Evolutionary conservation across 2,888 invertebrate genomes (phyloP), one percentile per base, ranked within the genome.

Genomic region (Meiosimyza decipiens): DNA sequence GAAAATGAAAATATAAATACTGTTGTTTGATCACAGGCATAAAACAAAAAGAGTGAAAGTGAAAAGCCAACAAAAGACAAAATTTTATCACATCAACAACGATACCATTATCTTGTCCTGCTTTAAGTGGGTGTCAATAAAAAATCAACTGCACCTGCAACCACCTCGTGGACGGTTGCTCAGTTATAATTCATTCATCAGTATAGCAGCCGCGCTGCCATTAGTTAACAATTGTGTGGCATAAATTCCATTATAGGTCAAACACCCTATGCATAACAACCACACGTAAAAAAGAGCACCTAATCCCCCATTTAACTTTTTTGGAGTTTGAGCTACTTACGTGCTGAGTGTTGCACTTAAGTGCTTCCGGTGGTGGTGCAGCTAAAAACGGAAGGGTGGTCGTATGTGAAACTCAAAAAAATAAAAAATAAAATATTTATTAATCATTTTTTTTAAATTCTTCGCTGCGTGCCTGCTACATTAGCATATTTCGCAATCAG

Each of bases 231-330:
- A 6, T 71, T 64, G 76, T 75, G 78, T 79, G 75, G 79, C 76
- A 75, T 77, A 79, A 76, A 77, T 79, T 76, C 78, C 76, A 79
- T 84, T 82, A 80, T 84, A 80, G 84, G 84, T 84, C 84, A 84
- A 80, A 80, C 78, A 82, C 82, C 80, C 78, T 71, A 76, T 68
- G 70, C 77, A 73, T 70, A 49, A 73, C 71, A 71, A 49, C 62
- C 28, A 57, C 69, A 55, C 54, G 52, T 28, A n/a, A 12, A 16
- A 16, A 12, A 57, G 57, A 16, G 57, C 18, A 13, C 57, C 28
- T 5, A 22, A 6, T 5, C 28, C 57, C 4, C 28, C 16, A 0
- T 7, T 40, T 40, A 9, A 16, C 7, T 57, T 28, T 18, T 57
- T 57, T 57, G 40, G 40, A 40, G 40, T 40, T 40, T 6, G 9